Conservation (phyloP, 2,797 vertebrate species). For the Oreochromis grahami region DNA sequence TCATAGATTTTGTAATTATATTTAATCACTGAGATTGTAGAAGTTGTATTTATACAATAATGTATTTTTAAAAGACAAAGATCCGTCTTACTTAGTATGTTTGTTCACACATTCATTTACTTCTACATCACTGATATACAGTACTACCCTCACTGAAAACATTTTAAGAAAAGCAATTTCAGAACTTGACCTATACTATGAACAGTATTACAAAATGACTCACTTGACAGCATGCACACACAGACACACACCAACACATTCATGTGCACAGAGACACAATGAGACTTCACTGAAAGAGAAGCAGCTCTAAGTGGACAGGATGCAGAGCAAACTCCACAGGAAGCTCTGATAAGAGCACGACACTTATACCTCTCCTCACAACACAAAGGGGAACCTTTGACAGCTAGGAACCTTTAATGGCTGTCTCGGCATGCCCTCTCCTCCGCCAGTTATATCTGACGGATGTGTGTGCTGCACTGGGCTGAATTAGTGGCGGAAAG, state of each 20-base stretch:
- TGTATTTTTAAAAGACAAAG: neutral
- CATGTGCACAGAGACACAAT: constrained; percentile 43
- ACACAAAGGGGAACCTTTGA: constrained; percentile 78
- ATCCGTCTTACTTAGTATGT: neutral
- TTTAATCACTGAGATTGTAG: neutral
- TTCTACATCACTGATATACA: neutral
- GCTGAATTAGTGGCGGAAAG: constrained; percentile 65
- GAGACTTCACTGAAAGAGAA: constrained; percentile 57
- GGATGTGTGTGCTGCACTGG: constrained; percentile 55
- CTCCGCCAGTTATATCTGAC: constrained; percentile 62
- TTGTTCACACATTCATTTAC: neutral
- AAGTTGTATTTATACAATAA: neutral
- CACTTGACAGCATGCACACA: neutral
- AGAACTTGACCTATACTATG: constrained; percentile 17
- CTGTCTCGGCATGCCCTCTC: constrained; percentile 70
- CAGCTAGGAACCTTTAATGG: constrained; percentile 78
- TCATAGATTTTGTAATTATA: neutral
- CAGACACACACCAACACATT: neutral
- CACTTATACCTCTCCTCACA: constrained; percentile 70
- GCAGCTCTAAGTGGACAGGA: constrained; percentile 71
- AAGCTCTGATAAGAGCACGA: constrained; percentile 76
- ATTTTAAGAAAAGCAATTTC: neutral
- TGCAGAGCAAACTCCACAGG: constrained; percentile 74
- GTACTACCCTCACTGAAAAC: neutral
- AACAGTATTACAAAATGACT: constrained; percentile 11